A percentile compares a stretch with the other conserved stretches of the same genome.
Conservation (phyloP, 1,140 invertebrate genomes). For the Drosophila prosaltans region DNA sequence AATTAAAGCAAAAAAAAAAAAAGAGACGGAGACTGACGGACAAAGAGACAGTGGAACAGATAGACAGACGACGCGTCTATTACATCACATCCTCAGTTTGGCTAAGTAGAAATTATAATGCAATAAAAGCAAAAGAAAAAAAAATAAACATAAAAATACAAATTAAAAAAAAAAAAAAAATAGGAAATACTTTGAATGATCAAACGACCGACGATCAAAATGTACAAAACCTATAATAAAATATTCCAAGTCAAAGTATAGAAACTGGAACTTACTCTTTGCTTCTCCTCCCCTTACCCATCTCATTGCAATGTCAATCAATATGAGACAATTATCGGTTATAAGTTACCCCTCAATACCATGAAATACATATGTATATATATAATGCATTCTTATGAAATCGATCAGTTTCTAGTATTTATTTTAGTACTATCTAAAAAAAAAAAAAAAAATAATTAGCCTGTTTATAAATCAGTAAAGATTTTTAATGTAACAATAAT, state of each 20-base stretch:
- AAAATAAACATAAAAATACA: conserved; percentile 35
- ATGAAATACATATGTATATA: too few relatives aligned
- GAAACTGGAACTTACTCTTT: background rate
- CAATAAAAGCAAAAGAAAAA: conserved; percentile 70
- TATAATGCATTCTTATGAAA: too few relatives aligned
- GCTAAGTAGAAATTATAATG: conserved; percentile 79
- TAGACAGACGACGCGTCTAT: conserved; percentile 15
- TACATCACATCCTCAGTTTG: conserved; percentile 74
- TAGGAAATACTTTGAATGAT: conserved; percentile 29
- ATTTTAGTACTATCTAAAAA: too few relatives aligned
- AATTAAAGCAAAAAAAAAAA: conserved; percentile 57
- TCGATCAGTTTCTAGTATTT: too few relatives aligned
- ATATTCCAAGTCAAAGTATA: background rate
- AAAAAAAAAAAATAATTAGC: too few relatives aligned
- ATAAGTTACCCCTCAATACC: too few relatives aligned
- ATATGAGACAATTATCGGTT: too few relatives aligned
- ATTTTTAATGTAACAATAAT: too few relatives aligned
- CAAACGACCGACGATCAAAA: conserved; percentile 29
- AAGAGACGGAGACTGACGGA: conserved; percentile 1
- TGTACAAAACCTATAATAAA: conserved; percentile 25
- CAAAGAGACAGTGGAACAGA: background rate
- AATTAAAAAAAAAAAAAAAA: conserved; percentile 17
- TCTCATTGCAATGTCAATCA: too few relatives aligned
- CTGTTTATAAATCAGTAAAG: too few relatives aligned
- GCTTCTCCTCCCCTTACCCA: too few relatives aligned